Conservation (phyloP, 2,113 vertebrate genomes). For the Panthera tigris region DNA sequence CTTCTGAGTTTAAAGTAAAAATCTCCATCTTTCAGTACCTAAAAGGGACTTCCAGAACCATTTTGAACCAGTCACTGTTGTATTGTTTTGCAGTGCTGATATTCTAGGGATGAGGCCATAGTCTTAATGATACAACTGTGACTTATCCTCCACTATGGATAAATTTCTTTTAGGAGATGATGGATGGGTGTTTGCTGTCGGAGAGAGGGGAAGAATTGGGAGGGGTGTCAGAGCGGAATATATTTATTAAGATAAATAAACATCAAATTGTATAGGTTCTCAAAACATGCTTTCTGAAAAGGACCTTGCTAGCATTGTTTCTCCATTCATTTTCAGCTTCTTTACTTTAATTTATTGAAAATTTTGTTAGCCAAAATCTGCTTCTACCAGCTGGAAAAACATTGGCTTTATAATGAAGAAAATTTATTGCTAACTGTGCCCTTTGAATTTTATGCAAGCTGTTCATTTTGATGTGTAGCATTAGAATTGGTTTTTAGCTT, state of each 20-base stretch:
- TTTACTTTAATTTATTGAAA: slow-evolving; percentile 53
- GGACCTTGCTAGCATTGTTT: neutral
- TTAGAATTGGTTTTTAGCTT: slow-evolving; percentile 44
- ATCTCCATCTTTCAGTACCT: neutral
- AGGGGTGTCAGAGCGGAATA: neutral
- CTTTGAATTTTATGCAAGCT: slow-evolving; percentile 9
- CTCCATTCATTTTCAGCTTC: neutral
- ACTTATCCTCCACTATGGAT: neutral
- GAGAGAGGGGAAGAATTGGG: neutral
- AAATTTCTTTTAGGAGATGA: slow-evolving; percentile 9
- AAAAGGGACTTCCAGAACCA: neutral
- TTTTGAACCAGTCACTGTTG: neutral
- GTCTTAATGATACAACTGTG: neutral
- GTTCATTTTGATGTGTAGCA: slow-evolving; percentile 45
- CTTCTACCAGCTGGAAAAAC: slow-evolving; percentile 10
- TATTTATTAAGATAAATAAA: slow-evolving; percentile 8
- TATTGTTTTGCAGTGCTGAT: neutral
- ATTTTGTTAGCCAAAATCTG: neutral
- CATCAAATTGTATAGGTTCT: neutral
- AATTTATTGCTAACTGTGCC: slow-evolving; percentile 7
- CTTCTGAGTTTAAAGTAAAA: neutral
- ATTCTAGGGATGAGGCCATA: neutral
- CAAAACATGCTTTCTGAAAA: slow-evolving; percentile 5
- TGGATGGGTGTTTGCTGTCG: neutral
- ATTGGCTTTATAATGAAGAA: slow-evolving; percentile 14